Evolutionary conservation across 2,888 invertebrate species (phyloP), one percentile per base, ranked within the genome.

Genomic region (Cephalotes varians): DNA sequence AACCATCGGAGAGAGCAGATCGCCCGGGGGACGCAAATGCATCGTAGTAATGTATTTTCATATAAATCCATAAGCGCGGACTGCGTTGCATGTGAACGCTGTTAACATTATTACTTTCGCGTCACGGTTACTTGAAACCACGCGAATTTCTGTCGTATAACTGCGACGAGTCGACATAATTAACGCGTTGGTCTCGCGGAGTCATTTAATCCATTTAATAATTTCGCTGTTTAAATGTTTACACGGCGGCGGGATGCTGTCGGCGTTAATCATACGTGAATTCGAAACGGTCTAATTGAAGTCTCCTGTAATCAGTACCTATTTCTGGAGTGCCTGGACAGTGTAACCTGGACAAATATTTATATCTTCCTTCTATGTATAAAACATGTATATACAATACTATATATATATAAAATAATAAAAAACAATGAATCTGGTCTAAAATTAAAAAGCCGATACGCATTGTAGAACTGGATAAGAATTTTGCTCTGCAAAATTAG

Each of bases 21-120:
- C 73, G 73, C 77, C 72, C n/a, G 25, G 21, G 51, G 40, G 25
- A 18, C 25, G 73, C 73, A 47, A 79, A 79, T 34, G 77, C 73
- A 79, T 79, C 77, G 54, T 72, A 47, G 77, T 72, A 79, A 79
- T 79, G 56, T 79, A 79, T 79, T 79, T 79, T 79, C 77, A 79
- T 79, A 72, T 56, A 79, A 79, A 72, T 79, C 77, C 77, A 79
- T 79, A 79, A 79, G 56, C 56, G 74, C 44, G 56, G 31, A 18
- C 56, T 7, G n/a, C 12, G 25, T 49, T 25, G 12, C 15, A 40
- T 18, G 44, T 44, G 56, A 79, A 79, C 56, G 44, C 56, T 79
- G 44, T 67, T 79, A 79, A 79, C 56, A 44, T 73, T 79, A 79
- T 79, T 79, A 72, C 77, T 79, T 79, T 72, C 73, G 31, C 77